A percentile compares a stretch with the other conserved stretches of the same genome.
These are phyloP conservation scores for Hestina assimilis DNA, from an alignment of 1,140 invertebrate species.

Conservation along the genomic window DNA sequence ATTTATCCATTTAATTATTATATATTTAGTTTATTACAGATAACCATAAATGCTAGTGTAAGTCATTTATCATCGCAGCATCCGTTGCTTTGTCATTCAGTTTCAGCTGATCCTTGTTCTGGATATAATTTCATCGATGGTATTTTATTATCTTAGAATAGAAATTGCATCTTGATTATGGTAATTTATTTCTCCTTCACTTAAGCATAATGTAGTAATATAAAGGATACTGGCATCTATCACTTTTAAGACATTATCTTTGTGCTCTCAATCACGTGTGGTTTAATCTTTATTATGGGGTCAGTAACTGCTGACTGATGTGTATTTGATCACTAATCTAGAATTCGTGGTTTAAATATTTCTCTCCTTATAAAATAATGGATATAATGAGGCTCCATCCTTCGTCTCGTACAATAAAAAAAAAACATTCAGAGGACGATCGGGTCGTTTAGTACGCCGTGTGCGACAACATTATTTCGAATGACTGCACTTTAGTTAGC, in stretches of 20 bases:
- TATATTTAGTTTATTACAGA: conserved; percentile 7
- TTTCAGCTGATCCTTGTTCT: conserved; percentile 40
- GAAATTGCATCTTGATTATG: conserved; percentile 6
- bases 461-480: conserved; percentile 17
- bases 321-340: conserved; percentile 45
- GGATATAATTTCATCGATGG: conserved; percentile 48
- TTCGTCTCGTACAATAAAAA: background rate
- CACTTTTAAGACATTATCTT: conserved; percentile 35
- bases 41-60: background rate
- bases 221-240: background rate
- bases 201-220: background rate
- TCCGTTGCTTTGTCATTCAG: conserved; percentile 32
- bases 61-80: conserved; percentile 25
- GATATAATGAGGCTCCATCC: background rate
- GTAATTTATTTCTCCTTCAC: background rate
- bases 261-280: conserved; percentile 73
- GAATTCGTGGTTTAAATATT: conserved; percentile 25
- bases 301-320: conserved; percentile 69
- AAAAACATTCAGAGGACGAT: conserved; percentile 4
- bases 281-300: conserved; percentile 67
- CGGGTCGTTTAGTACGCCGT: conserved; percentile 10
- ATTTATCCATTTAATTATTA: conserved; percentile 53
- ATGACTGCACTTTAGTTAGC: conserved; percentile 15
- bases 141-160: conserved; percentile 32
- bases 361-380: conserved; percentile 2